Evolutionary conservation across 2,797 vertebrate species (phyloP).

Genomic region (Sebastes jordani): DNA sequence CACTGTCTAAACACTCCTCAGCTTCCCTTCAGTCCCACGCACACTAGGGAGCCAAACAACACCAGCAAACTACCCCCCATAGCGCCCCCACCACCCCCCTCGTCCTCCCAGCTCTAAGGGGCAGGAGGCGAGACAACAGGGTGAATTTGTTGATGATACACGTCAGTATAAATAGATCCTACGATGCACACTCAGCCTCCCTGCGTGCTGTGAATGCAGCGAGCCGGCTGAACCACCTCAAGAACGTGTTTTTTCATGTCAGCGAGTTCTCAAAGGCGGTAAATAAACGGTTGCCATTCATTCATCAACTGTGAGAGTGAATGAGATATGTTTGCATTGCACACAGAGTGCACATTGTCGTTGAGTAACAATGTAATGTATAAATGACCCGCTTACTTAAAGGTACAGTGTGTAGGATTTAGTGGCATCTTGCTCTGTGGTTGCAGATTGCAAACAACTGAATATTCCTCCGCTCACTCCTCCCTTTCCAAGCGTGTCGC

Average conservation of each 20-base stretch:
- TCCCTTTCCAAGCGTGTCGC: too few species aligned
- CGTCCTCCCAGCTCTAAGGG: neutral
- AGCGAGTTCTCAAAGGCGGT: neutral
- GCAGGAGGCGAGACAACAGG: slow-evolving; percentile 26
- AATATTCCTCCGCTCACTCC: too few species aligned
- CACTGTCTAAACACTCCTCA: slow-evolving; percentile 82
- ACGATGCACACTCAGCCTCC: slow-evolving; percentile 15
- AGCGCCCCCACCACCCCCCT: neutral
- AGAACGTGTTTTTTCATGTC: neutral
- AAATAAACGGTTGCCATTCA: slow-evolving; percentile 38
- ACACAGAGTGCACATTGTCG: neutral
- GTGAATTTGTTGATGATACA: slow-evolving; percentile 46
- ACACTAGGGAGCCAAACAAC: slow-evolving; percentile 57
- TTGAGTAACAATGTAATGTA: neutral
- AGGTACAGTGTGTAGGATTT: too few species aligned
- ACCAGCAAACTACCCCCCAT: slow-evolving; percentile 46
- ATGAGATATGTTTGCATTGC: neutral
- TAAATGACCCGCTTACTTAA: neutral
- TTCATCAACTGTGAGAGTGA: slow-evolving; percentile 33
- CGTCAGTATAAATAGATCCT: slow-evolving; percentile 60
- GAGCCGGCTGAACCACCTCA: slow-evolving; percentile 48
- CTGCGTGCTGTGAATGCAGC: slow-evolving; percentile 12
- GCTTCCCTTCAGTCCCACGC: slow-evolving; percentile 65
- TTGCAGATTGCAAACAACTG: too few species aligned
- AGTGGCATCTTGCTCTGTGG: too few species aligned